Evolutionary conservation across 2,888 invertebrate species (phyloP).

Genomic region (Acanthosepion lycidas): DNA sequence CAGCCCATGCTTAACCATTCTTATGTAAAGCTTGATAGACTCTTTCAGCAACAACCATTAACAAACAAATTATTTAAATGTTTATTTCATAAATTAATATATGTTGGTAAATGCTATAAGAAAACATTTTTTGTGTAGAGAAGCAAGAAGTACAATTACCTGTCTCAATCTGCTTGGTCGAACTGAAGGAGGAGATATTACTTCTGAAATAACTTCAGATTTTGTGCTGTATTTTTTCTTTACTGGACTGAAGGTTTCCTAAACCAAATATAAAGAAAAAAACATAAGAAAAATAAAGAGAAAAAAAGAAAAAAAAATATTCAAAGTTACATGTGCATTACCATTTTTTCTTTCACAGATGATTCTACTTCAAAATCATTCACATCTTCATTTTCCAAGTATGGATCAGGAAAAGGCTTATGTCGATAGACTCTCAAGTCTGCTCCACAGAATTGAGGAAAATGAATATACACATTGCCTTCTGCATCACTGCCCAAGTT

Average conservation of each 20-base stretch:
- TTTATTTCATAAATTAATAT: not conserved
- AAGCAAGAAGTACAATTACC: slow-evolving; percentile 52
- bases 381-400: not conserved
- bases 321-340: not conserved
- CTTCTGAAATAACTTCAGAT: slow-evolving; percentile 49
- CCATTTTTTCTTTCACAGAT: not conserved
- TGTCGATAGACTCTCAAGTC: slow-evolving; percentile 78
- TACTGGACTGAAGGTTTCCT: slow-evolving; percentile 40
- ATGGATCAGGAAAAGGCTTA: slow-evolving; percentile 64
- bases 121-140: not conserved
- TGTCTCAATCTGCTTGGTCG: slow-evolving; percentile 62
- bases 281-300: not conserved
- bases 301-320: not conserved
- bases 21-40: no score
- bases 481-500: slow-evolving; percentile 77
- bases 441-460: slow-evolving; percentile 78
- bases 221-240: slow-evolving; percentile 50
- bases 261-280: not conserved
- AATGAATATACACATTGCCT: slow-evolving; percentile 78
- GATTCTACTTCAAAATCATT: not conserved
- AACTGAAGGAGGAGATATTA: slow-evolving; percentile 50
- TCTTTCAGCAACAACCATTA: no score
- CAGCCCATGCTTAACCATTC: no score
- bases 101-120: not conserved
- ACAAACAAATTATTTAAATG: not conserved